phyloP scores from a whole-genome alignment of 2,888 invertebrate species.

The Hecatera dysodea region DNA sequence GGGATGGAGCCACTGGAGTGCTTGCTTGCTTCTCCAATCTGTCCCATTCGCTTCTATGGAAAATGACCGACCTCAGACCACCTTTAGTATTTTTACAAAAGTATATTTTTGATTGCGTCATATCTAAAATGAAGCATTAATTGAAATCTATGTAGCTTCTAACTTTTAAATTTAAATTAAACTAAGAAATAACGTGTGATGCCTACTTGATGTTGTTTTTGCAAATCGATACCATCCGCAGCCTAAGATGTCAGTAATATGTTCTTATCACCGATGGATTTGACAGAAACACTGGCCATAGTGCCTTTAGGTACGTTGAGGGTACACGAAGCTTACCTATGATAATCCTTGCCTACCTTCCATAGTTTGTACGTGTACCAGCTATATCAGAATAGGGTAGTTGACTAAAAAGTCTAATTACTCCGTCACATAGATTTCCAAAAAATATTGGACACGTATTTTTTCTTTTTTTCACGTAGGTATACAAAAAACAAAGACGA shows the following conservation, averaged over 20 bases:
- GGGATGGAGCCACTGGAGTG: constrained; percentile 39
- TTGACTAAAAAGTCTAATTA: no score
- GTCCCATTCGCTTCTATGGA: constrained; percentile 78
- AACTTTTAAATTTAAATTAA: neutral
- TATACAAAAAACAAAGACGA: no score
- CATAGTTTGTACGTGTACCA: neutral
- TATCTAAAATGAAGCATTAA: constrained; percentile 4
- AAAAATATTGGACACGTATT: no score
- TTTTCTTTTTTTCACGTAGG: no score
- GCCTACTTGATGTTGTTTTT: neutral
- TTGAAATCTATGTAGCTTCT: constrained; percentile 53
- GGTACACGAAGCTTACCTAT: no score
- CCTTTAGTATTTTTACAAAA: constrained; percentile 35
- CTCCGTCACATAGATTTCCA: no score
- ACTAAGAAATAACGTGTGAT: neutral
- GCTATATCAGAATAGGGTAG: no score
- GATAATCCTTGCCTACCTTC: no score
- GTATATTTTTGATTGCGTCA: constrained; percentile 43
- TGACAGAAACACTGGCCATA: neutral
- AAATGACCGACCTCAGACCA: constrained; percentile 59
- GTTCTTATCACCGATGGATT: neutral
- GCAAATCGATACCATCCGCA: no score
- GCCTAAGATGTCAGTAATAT: no score
- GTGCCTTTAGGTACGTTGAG: no score
- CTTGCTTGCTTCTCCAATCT: constrained; percentile 70